Evolutionary conservation across 2,797 vertebrate genomes (phyloP), one percentile per base, ranked within the genome.

Genomic region (Sciaenops ocellatus): DNA sequence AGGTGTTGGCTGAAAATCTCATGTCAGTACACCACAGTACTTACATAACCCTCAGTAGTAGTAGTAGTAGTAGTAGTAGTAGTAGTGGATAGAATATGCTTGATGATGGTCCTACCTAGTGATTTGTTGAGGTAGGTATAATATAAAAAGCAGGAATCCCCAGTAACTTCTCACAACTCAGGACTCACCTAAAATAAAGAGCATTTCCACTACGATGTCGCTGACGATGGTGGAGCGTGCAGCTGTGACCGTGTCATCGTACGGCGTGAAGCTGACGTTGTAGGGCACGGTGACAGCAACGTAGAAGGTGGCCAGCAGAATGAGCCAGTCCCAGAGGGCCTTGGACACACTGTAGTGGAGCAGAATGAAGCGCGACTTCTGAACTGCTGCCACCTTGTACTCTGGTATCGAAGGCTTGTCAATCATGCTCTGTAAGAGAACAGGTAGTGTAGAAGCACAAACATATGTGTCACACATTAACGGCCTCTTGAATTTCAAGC

Each of bases 301-400:
- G 0, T 99, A 99, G 95, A 99, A 98, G 65, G 98, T 99, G 69
- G 98, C 98, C 50, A 99, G 85, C 61, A 99, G 96, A 80, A 99
- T 99, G 78, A 99, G 94, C 96, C 97, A 98, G 79, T 99, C 98
- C 98, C 98, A 99, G 82, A 99, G 85, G 0, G 98, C 97, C 90
- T 99, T 99, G 80, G 95, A 98, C 90, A 98, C 86, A 72, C 98
- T 99, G 93, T 98, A 99, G 95, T 99, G 98, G 74, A 99, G 97
- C 89, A 99, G 95, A 93, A 99, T 97, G 95, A 98, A 99, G 91
- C 97, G 96, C 2, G 98, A 97, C 87, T 97, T 98, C 95, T 97
- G 96, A 75, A 98, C 95, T 0, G 97, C 95, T 24, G 97, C 97
- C 87, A 98, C 97, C 89, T 99, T 99, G 95, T 99, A 99, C 93